These are phyloP conservation scores for Blomia tropicalis DNA, from an alignment of 2,888 invertebrate genomes.

Conservation along the genomic window DNA sequence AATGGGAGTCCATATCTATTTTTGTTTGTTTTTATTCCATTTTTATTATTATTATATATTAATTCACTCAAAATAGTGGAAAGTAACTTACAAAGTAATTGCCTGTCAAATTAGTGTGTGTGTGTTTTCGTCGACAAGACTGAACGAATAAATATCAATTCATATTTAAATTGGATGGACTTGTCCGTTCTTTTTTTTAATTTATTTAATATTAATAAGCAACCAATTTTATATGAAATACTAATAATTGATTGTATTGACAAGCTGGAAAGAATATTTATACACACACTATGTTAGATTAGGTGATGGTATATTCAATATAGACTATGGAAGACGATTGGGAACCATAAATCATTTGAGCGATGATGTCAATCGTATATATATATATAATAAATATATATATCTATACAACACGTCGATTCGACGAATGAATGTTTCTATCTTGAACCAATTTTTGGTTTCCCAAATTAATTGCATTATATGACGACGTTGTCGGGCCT, in stretches of 20 bases:
- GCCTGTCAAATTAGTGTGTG: constrained; percentile 4
- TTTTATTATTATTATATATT: too few species aligned
- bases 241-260: constrained; percentile 15
- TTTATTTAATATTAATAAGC: constrained; percentile 5
- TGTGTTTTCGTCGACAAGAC: background rate
- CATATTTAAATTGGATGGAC: background rate
- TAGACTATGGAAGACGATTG: background rate
- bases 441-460: background rate
- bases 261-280: background rate
- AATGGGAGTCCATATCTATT: too few species aligned
- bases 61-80: too few species aligned
- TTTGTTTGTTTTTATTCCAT: too few species aligned
- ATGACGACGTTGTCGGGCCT: too few species aligned
- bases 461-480: constrained; percentile 2
- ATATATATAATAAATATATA: too few species aligned
- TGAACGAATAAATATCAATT: background rate
- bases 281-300: background rate
- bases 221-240: background rate
- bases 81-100: too few species aligned
- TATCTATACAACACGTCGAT: background rate
- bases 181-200: background rate
- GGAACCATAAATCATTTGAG: constrained; percentile 4
- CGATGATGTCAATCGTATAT: constrained; percentile 5
- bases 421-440: background rate
- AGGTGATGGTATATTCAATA: background rate